Conservation (phyloP, 2,113 vertebrate species). For the Strix uralensis region DNA sequence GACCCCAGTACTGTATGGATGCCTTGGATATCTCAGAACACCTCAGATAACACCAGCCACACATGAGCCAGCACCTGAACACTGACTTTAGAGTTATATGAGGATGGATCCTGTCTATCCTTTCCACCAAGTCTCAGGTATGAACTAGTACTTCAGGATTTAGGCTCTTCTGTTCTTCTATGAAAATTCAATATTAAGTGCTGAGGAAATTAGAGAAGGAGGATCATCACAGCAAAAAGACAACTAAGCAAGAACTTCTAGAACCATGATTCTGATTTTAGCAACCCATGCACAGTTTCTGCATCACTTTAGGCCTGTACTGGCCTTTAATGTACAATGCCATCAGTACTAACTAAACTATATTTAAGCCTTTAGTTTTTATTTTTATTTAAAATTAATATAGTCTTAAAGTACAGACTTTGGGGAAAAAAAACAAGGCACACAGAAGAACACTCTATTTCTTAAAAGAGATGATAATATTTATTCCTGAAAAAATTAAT, state of each 20-base stretch:
- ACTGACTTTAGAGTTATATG: background rate
- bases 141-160: background rate
- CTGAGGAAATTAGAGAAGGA: background rate
- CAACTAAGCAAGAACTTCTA: background rate
- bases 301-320: background rate
- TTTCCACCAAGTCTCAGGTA: background rate
- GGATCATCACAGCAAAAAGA: background rate
- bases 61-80: background rate
- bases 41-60: background rate
- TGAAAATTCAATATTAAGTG: background rate
- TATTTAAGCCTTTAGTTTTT: background rate
- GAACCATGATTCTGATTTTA: background rate
- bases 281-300: background rate
- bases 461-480: background rate
- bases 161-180: background rate
- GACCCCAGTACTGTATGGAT: no score
- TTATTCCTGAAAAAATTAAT: background rate
- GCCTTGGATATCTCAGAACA: background rate
- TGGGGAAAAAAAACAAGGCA: fast-evolving
- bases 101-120: background rate
- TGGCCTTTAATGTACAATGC: background rate
- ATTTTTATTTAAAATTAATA: background rate
- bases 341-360: background rate
- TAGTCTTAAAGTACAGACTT: background rate
- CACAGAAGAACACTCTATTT: background rate